Base-by-base conservation (phyloP, 2,113 vertebrate genomes). In the Nothobranchius kuhntae region DNA sequence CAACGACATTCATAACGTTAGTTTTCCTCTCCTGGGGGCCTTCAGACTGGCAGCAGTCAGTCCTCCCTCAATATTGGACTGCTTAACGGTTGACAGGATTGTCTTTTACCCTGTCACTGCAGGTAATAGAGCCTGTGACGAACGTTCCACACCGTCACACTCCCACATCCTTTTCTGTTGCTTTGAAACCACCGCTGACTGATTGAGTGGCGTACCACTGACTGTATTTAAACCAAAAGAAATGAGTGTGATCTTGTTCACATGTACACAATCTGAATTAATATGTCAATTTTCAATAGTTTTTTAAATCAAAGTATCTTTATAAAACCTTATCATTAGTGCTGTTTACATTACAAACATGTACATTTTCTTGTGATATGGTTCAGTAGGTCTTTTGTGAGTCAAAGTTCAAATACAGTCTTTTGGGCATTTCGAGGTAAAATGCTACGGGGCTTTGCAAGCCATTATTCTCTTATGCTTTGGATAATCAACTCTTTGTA, bases 51-150 rank as follows among this genome's bases (percentile, higher is more conserved):
- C 26, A 17, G 67, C 69, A 69, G 69, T 74, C 72, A 57, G 78
- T 75, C 48, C 73, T 85, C 68, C 56, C 55, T 78, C 56, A 53
- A 75, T 81, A 78, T 63, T 62, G 68, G 62, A 50, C 71, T 71
- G 72, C 64, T 74, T 63, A 71, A 50, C 61, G 64, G 63, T 65
- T 73, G 82, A 85, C 83, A 80, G 63, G 73, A 40, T 81, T 71
- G 75, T 86, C 71, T 78, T 81, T 79, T 70, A 54, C 56, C 54
- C 58, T 71, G 65, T 84, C 78, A 65, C 56, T 61, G 71, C 68
- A 55, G 58, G 76, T 74, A 48, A 80, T 69, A 38, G 26, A 75
- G 60, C 42, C 62, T 17, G 68, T 64, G 68, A 84, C 67, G 47
- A 71, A 77, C 57, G 44, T 53, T 45, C 53, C 53, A 42, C 38